These are phyloP conservation scores for Xenopus petersii DNA, from an alignment of 2,797 vertebrate genomes.

Conservation along the genomic window DNA sequence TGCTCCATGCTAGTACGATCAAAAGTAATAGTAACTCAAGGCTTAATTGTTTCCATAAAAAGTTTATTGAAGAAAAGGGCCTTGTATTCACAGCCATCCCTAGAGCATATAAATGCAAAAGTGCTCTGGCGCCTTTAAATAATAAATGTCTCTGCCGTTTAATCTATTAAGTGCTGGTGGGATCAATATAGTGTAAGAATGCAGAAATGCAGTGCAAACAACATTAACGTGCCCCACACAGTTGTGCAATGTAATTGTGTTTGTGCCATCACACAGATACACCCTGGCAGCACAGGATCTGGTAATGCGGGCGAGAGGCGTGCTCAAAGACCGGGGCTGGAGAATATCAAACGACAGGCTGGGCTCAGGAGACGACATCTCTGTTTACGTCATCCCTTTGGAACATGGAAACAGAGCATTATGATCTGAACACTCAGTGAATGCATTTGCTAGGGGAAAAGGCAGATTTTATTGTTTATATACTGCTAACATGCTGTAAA, in stretches of 20 bases:
- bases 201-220: neutral
- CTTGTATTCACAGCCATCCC: neutral
- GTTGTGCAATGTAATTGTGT: slow-evolving; percentile 12
- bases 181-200: slow-evolving; percentile 24
- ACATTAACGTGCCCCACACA: neutral
- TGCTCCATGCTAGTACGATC: neutral
- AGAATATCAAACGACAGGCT: slow-evolving; percentile 89
- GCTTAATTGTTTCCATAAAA: slow-evolving; percentile 10
- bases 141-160: slow-evolving; percentile 29
- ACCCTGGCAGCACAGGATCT: slow-evolving; percentile 94
- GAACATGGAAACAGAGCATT: slow-evolving; percentile 81
- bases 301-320: slow-evolving; percentile 89
- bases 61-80: slow-evolving; percentile 17
- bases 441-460: neutral
- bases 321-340: slow-evolving; percentile 94
- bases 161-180: slow-evolving; percentile 19
- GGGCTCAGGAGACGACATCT: slow-evolving; percentile 96
- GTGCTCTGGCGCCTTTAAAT: slow-evolving; percentile 14
- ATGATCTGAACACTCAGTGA: slow-evolving; percentile 53
- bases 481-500: slow-evolving; percentile 44
- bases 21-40: slow-evolving; percentile 1
- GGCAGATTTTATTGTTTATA: slow-evolving; percentile 1
- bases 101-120: slow-evolving; percentile 8
- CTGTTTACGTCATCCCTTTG: slow-evolving; percentile 93
- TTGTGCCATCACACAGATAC: slow-evolving; percentile 73